Conservation (phyloP, 2,888 invertebrate species). For the Drymonia ruficornis region DNA sequence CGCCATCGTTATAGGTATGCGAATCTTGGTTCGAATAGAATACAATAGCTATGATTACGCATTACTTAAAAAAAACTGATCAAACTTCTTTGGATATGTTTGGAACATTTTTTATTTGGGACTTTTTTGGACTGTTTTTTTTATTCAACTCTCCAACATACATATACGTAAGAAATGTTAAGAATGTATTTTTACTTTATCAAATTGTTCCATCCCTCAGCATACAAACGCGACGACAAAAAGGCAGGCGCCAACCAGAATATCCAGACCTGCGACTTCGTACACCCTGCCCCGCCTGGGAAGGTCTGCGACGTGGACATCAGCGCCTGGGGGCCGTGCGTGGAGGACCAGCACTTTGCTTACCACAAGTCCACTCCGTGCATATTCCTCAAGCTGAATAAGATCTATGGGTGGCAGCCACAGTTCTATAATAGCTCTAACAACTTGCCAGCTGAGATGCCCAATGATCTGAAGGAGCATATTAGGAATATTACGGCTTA, state of each 20-base stretch:
- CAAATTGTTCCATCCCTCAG: constrained; percentile 59
- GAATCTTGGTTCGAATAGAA: too few relatives aligned
- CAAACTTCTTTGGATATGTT: too few relatives aligned
- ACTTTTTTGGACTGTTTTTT: too few relatives aligned
- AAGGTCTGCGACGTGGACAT: constrained; percentile 96
- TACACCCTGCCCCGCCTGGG: constrained; percentile 87
- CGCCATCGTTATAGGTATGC: too few relatives aligned
- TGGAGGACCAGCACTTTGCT: constrained; percentile 93
- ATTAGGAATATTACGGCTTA: constrained; percentile 84
- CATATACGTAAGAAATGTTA: too few relatives aligned
- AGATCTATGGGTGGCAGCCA: constrained; percentile 96
- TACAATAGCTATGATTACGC: too few relatives aligned
- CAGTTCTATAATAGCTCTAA: constrained; percentile 90
- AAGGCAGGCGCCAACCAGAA: constrained; percentile 90
- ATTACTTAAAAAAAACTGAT: too few relatives aligned
- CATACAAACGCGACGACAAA: constrained; percentile 89
- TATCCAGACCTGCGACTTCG: constrained; percentile 90
- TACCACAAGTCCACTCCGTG: constrained; percentile 97
- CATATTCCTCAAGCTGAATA: constrained; percentile 97
- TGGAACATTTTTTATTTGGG: too few relatives aligned
- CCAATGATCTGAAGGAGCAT: constrained; percentile 87
- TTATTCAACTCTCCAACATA: too few relatives aligned
- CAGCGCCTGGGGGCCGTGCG: constrained; percentile 91
- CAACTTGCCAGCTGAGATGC: constrained; percentile 90
- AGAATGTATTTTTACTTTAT: too few relatives aligned